phyloP scores from a whole-genome alignment of 2,797 vertebrate species.

The Brachymystax lenok region DNA sequence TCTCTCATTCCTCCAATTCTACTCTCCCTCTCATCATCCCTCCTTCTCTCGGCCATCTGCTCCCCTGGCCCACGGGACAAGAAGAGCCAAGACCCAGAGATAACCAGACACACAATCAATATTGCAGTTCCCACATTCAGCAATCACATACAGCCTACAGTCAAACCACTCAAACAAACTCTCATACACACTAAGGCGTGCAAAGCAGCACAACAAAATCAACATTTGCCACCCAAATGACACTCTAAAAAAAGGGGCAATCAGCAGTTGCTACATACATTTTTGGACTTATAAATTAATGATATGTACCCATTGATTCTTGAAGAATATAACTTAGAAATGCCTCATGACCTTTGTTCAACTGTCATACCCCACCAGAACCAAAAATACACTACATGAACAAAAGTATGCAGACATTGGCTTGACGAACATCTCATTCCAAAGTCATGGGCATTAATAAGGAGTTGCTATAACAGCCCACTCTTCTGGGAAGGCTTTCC shows the following conservation, averaged over 20 bases:
- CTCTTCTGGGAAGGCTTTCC: too few species aligned
- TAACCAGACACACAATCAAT: conserved; percentile 58
- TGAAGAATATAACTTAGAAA: too few species aligned
- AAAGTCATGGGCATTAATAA: too few species aligned
- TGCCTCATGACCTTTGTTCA: too few species aligned
- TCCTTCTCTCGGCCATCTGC: conserved; percentile 78
- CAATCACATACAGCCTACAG: conserved; percentile 12
- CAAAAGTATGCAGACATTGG: too few species aligned
- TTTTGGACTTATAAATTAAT: too few species aligned
- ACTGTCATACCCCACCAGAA: too few species aligned
- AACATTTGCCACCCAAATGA: background rate
- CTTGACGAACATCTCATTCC: too few species aligned
- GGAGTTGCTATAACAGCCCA: too few species aligned
- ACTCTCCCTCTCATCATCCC: conserved; percentile 74
- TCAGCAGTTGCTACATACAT: too few species aligned
- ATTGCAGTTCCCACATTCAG: conserved; percentile 53
- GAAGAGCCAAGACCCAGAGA: conserved; percentile 48
- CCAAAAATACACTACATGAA: too few species aligned
- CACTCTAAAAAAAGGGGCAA: background rate
- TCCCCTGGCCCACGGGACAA: conserved; percentile 79
- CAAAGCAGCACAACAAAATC: conserved; percentile 33
- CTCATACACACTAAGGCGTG: background rate
- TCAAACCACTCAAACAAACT: background rate
- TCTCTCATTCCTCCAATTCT: conserved; percentile 75
- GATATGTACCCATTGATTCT: too few species aligned